Evolutionary conservation across 2,797 vertebrate species (phyloP).

Genomic region (Apodemus agrarius): DNA sequence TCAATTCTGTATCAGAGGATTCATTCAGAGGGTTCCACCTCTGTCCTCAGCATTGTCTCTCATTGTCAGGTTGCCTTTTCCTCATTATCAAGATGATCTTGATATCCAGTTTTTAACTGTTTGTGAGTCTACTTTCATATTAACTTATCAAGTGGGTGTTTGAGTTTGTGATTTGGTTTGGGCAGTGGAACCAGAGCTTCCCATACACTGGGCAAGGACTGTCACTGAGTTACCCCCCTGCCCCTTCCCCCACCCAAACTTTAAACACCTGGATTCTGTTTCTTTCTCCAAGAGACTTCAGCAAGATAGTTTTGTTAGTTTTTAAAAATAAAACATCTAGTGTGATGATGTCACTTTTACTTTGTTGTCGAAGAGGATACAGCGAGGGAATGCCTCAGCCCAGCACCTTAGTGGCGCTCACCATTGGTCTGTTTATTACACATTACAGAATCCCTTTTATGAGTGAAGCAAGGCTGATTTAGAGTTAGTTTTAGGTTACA

Average conservation of each 20-base stretch:
- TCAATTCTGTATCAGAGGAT: not conserved
- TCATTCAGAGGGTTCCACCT: not conserved
- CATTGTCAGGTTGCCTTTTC: constrained; percentile 24
- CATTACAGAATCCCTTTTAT: not conserved
- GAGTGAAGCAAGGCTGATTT: not conserved
- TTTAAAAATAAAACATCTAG: not conserved
- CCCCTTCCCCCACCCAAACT: not conserved
- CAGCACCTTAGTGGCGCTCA: not conserved
- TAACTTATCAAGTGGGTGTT: not conserved
- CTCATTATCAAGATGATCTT: constrained; percentile 33
- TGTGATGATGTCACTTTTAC: not conserved
- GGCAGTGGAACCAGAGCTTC: not conserved
- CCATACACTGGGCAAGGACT: not conserved
- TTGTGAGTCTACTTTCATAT: not conserved
- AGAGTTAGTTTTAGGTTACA: not conserved
- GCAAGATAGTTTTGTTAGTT: not conserved
- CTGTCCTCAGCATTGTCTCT: not conserved
- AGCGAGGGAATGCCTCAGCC: not conserved
- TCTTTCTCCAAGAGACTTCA: constrained; percentile 4
- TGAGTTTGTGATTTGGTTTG: not conserved
- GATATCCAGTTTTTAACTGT: not conserved
- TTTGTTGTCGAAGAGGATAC: not conserved
- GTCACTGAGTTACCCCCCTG: not conserved
- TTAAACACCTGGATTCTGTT: not conserved
- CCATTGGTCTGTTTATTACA: not conserved